These are phyloP conservation scores for Cryptus viduatorius DNA, from an alignment of 2,888 invertebrate genomes.

Conservation along the genomic window DNA sequence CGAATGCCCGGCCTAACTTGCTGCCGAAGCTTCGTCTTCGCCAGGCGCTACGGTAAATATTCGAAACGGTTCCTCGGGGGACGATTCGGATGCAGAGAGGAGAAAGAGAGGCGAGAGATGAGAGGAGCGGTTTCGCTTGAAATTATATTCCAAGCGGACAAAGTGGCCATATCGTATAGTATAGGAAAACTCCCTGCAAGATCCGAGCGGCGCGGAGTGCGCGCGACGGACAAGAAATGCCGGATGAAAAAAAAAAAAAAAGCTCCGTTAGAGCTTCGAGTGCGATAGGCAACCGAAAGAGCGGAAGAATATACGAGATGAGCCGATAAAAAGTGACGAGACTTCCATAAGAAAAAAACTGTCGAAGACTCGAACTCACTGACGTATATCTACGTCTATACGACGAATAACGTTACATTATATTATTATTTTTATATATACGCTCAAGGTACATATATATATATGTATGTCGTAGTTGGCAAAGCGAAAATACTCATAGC, in stretches of 20 bases:
- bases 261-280: not conserved
- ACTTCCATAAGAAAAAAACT: not conserved
- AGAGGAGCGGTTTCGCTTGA: constrained; percentile 34
- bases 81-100: constrained; percentile 66
- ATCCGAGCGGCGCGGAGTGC: not conserved
- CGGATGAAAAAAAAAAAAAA: not conserved
- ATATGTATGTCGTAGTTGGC: no score
- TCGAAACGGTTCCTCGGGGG: constrained; percentile 71
- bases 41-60: constrained; percentile 69
- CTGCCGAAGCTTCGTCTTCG: constrained; percentile 54
- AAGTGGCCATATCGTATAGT: constrained; percentile 25
- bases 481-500: not conserved
- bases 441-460: not conserved
- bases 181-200: not conserved
- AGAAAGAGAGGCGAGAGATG: constrained; percentile 36
- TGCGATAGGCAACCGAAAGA: not conserved
- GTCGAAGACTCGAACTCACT: not conserved
- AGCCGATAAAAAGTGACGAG: constrained; percentile 26
- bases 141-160: constrained; percentile 69
- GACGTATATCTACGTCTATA: not conserved
- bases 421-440: constrained; percentile 6
- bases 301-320: constrained; percentile 14
- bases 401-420: not conserved
- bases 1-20: constrained; percentile 50
- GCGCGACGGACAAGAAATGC: not conserved